These are phyloP conservation scores for Laupala kohalensis DNA, from an alignment of 1,140 invertebrate genomes.

Conservation along the genomic window DNA sequence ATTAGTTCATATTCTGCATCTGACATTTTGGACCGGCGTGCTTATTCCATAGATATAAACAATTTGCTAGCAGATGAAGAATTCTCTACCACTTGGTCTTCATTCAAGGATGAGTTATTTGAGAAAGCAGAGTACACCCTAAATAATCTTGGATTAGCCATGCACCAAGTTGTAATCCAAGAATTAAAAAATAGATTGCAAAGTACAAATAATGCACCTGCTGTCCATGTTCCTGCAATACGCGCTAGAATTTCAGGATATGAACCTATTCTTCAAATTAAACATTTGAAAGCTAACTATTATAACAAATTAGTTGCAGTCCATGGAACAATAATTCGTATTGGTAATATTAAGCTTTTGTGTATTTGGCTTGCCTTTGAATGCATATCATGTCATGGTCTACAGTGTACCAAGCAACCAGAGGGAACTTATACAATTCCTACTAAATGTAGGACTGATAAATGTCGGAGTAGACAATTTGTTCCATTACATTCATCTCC, in stretches of 20 bases:
- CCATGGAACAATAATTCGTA: conserved; percentile 73
- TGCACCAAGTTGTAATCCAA: conserved; percentile 40
- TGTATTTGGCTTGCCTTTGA: conserved; percentile 67
- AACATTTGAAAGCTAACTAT: conserved; percentile 61
- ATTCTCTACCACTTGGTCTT: conserved; percentile 41
- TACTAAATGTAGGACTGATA: conserved; percentile 33
- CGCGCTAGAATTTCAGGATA: conserved; percentile 55
- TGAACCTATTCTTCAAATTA: conserved; percentile 48
- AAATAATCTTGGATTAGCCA: conserved; percentile 51
- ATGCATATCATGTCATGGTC: conserved; percentile 51
- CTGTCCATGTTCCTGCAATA: conserved; percentile 33
- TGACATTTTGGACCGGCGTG: conserved; percentile 46
- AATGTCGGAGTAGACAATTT: conserved; percentile 50
- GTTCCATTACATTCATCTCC: conserved; percentile 48
- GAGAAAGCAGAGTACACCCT: conserved; percentile 48
- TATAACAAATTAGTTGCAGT: conserved; percentile 77
- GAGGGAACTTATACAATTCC: conserved; percentile 46
- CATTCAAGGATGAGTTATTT: conserved; percentile 48
- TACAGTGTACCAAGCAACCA: conserved; percentile 43
- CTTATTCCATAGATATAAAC: conserved; percentile 49
- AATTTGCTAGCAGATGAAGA: conserved; percentile 40
- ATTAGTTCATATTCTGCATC: conserved; percentile 35
- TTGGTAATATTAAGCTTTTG: conserved; percentile 58
- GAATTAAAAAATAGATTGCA: conserved; percentile 19
- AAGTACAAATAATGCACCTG: conserved; percentile 13